Evolutionary conservation across 1,140 invertebrate species (phyloP).

Genomic region (Drosophila seguyi): DNA sequence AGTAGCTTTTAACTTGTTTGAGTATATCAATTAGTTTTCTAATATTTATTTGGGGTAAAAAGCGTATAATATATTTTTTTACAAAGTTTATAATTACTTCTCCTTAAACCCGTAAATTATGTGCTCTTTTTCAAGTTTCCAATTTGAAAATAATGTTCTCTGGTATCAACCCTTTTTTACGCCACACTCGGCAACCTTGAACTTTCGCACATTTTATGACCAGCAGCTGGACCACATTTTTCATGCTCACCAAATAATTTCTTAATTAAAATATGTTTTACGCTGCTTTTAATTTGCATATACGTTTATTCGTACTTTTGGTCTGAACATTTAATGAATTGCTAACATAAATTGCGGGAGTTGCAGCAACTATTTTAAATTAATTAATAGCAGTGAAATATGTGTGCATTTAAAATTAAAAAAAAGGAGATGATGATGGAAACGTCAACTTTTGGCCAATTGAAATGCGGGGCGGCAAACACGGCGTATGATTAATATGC

Average conservation of each 20-base stretch:
- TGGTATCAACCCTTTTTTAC: background rate
- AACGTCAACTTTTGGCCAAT: slow-evolving; percentile 64
- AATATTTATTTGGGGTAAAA: background rate
- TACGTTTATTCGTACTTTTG: slow-evolving; percentile 8
- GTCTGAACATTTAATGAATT: slow-evolving; percentile 52
- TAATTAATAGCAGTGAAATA: slow-evolving; percentile 66
- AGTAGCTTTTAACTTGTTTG: background rate
- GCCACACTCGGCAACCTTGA: slow-evolving; percentile 3
- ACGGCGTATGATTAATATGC: slow-evolving; percentile 77
- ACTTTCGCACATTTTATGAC: slow-evolving; percentile 3
- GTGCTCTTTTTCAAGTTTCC: too few relatives aligned
- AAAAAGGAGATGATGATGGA: slow-evolving; percentile 9
- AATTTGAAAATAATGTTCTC: too few relatives aligned
- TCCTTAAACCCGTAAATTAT: background rate
- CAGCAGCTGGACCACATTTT: slow-evolving; percentile 6
- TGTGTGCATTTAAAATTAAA: slow-evolving; percentile 34
- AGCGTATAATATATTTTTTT: too few relatives aligned
- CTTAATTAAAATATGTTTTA: slow-evolving; percentile 50
- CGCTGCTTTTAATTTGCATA: slow-evolving; percentile 33
- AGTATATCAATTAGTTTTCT: background rate
- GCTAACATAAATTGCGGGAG: slow-evolving; percentile 47
- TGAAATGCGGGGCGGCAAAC: slow-evolving; percentile 68
- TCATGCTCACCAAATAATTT: slow-evolving; percentile 18
- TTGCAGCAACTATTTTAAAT: slow-evolving; percentile 53
- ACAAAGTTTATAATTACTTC: background rate